Conservation (phyloP, 1,140 invertebrate genomes). For the Tetragnatha versicolor region DNA sequence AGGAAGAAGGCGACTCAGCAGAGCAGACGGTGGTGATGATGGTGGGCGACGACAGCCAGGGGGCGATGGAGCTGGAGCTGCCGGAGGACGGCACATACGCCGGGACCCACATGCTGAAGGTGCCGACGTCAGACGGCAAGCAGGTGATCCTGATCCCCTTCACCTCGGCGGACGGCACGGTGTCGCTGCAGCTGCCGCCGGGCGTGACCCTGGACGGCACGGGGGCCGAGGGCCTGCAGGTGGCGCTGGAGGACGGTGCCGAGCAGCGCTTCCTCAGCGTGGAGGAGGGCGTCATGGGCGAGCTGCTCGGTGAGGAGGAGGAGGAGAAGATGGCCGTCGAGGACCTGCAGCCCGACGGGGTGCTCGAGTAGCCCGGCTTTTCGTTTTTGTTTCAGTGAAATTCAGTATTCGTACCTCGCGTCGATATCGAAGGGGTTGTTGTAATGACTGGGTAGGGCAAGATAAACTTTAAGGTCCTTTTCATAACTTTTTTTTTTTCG, state of each 20-base stretch:
- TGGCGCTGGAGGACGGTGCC: constrained; percentile 22
- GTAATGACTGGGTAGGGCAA: too few species aligned
- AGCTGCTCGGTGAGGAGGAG: constrained; percentile 7
- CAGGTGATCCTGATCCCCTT: constrained; percentile 18
- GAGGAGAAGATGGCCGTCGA: constrained; percentile 34
- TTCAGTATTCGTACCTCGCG: too few species aligned
- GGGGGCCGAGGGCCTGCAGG: constrained; percentile 5
- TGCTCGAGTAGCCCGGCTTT: too few species aligned
- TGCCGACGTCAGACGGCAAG: constrained; percentile 47
- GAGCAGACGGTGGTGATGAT: constrained; percentile 43
- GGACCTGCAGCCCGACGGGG: too few species aligned
- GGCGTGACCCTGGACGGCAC: constrained; percentile 17
- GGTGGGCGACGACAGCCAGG: constrained; percentile 33
- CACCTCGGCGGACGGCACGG: constrained; percentile 27
- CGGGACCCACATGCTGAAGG: constrained; percentile 24
- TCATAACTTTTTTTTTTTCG: too few species aligned
- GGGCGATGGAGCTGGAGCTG: constrained; percentile 41
- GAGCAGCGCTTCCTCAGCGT: constrained; percentile 20
- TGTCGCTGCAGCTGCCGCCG: constrained; percentile 13
- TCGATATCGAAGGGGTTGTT: too few species aligned
- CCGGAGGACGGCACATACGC: constrained; percentile 25
- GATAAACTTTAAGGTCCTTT: too few species aligned
- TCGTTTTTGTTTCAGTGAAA: too few species aligned
- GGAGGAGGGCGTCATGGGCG: constrained; percentile 21
- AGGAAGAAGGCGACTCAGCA: not conserved